Base-by-base conservation (phyloP, 2,797 vertebrate species). In the Labeo calbasu region DNA sequence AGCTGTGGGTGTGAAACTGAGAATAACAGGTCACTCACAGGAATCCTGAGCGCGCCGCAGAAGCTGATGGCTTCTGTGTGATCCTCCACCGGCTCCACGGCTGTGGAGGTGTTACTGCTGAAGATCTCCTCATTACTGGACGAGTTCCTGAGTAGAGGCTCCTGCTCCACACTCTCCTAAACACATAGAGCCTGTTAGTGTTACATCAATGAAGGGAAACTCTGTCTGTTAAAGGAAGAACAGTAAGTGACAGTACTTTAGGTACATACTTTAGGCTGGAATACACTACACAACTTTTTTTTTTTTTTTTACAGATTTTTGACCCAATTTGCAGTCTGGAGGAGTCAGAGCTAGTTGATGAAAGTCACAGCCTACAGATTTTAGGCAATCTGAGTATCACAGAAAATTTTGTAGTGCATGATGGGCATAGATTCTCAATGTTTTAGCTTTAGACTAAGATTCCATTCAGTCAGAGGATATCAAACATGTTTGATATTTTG, bases 11-110 rank as follows among this genome's bases (percentile, higher is more conserved):
- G 55, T 46, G 10, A 40, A 70, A 25, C 28, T 50, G 50, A 72
- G 53, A 84, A 28, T 21, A n/a, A 28, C n/a, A 65, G 11, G 25
- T 28, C 12, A 91, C 97, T 97, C 91, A 99, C 98, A 0, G 98
- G 98, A 85, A 99, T 99, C 71, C 88, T 88, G 13, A 99, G 96
- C 0, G 98, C 98, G 2, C 93, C 95, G 0, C 93, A 59, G 92
- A 99, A 99, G 90, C 97, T 97, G 90, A 99, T 99, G 91, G 98
- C 97, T 77, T 96, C 91, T 0, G 92, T 89, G 36, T 95, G 90
- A 10, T 96, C 93, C 0, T 80, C 82, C 0, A 82, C 23, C 0
- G 89, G 89, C 82, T 92, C 95, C 36, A 81, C 65, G 1, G 85
- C 25, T 46, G 92, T 89, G 0, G 82, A 72, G 40, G 57, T 15